phyloP scores from a whole-genome alignment of 2,888 invertebrate species.

The Conus canariensis region DNA sequence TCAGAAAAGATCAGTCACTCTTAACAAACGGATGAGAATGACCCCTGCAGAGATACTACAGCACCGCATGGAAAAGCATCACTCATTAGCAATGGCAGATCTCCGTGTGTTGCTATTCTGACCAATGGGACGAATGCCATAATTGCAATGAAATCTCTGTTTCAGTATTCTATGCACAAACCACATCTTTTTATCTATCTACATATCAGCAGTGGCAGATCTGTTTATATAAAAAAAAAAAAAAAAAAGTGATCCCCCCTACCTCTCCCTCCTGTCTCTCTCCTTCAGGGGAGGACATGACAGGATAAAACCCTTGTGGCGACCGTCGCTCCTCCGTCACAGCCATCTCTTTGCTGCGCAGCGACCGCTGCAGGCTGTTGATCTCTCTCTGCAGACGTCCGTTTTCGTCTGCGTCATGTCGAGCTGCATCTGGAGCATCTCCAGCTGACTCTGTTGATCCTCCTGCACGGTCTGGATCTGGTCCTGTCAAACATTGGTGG shows the following conservation, averaged over 20 bases:
- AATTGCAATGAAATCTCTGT: too few species aligned
- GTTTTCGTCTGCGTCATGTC: conserved; percentile 76
- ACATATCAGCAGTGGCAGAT: too few species aligned
- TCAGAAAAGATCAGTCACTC: too few species aligned
- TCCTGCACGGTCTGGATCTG: conserved; percentile 79
- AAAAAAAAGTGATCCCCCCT: not conserved
- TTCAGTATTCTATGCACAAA: too few species aligned
- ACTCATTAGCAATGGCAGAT: too few species aligned
- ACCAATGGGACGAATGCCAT: too few species aligned
- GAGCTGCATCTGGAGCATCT: conserved; percentile 78
- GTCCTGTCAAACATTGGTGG: conserved; percentile 70
- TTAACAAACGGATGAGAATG: too few species aligned
- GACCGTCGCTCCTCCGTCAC: conserved; percentile 53
- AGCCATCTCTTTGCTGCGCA: conserved; percentile 44
- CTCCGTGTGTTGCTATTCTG: too few species aligned
- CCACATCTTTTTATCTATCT: too few species aligned
- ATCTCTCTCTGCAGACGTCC: conserved; percentile 73
- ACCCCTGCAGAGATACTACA: too few species aligned
- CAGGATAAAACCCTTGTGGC: conserved; percentile 59
- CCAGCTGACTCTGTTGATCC: conserved; percentile 75
- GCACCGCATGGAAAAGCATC: too few species aligned
- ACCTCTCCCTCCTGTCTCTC: conserved; percentile 76
- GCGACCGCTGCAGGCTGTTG: conserved; percentile 57
- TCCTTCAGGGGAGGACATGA: conserved; percentile 61
- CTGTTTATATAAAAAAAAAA: not conserved